Percentiles rank a stretch among this genome's conserved stretches.
phyloP scores from a whole-genome alignment of 2,888 invertebrate species.

The Heliconius erato region DNA sequence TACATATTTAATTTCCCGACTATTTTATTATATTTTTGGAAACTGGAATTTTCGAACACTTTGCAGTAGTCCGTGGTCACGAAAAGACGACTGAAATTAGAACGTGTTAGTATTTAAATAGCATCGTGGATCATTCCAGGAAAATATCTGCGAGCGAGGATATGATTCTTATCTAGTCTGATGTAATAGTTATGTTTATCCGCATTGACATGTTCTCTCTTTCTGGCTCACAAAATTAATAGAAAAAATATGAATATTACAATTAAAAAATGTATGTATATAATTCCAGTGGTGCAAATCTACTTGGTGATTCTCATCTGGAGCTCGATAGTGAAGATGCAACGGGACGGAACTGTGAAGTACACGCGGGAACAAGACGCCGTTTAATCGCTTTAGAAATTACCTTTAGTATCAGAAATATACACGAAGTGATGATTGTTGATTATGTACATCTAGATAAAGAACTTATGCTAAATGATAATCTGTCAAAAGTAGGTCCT shows the following conservation, averaged over 20 bases:
- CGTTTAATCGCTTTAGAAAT: constrained; percentile 56
- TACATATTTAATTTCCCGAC: too few relatives aligned
- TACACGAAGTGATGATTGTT: background rate
- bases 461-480: constrained; percentile 1
- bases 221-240: background rate
- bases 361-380: constrained; percentile 74
- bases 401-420: background rate
- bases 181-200: too few relatives aligned
- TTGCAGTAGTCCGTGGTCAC: too few relatives aligned
- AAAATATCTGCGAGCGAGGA: too few relatives aligned
- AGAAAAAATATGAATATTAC: background rate
- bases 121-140: too few relatives aligned
- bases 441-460: background rate
- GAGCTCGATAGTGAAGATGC: constrained; percentile 82
- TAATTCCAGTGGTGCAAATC: constrained; percentile 72
- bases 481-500: background rate
- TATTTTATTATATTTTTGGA: too few relatives aligned
- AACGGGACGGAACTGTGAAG: constrained; percentile 78
- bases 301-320: constrained; percentile 80
- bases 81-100: too few relatives aligned
- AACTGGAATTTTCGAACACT: too few relatives aligned
- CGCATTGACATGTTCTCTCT: background rate
- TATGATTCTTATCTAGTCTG: too few relatives aligned
- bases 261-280: background rate
- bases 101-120: too few relatives aligned